These are phyloP conservation scores for Dasypus novemcinctus DNA, from an alignment of 2,113 vertebrate species.

Conservation along the genomic window DNA sequence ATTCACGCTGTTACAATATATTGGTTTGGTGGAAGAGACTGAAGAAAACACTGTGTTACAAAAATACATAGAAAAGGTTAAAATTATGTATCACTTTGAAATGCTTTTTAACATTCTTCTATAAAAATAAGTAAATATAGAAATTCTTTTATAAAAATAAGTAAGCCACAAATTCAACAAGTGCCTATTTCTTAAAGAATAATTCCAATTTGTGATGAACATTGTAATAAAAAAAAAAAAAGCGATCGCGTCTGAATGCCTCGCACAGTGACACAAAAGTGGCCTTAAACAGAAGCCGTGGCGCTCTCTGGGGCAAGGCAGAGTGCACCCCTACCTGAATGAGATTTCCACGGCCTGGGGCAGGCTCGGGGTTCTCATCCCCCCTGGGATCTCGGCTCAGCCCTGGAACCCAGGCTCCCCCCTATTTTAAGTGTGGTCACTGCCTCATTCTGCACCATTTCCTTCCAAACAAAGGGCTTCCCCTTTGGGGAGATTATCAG, in stretches of 20 bases:
- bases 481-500: slow-evolving; percentile 38
- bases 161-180: no score
- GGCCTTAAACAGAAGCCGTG: not conserved
- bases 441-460: slow-evolving; percentile 51
- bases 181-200: no score
- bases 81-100: no score
- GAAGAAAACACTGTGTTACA: no score
- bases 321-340: not conserved
- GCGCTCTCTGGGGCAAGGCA: not conserved
- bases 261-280: not conserved
- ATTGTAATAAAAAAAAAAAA: no score
- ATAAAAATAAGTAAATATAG: no score
- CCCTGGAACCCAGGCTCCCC: not conserved
- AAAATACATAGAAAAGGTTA: no score
- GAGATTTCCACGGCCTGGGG: accelerated
- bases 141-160: no score
- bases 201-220: no score
- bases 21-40: no score
- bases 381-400: not conserved
- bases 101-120: no score
- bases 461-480: slow-evolving; percentile 74
- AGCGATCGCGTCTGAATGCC: not conserved
- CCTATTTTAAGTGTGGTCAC: not conserved
- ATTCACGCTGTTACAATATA: no score
- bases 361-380: not conserved